phyloP scores from a whole-genome alignment of 37 sponge, comb jelly and placozoan genomes.

The Spongia lamella region DNA sequence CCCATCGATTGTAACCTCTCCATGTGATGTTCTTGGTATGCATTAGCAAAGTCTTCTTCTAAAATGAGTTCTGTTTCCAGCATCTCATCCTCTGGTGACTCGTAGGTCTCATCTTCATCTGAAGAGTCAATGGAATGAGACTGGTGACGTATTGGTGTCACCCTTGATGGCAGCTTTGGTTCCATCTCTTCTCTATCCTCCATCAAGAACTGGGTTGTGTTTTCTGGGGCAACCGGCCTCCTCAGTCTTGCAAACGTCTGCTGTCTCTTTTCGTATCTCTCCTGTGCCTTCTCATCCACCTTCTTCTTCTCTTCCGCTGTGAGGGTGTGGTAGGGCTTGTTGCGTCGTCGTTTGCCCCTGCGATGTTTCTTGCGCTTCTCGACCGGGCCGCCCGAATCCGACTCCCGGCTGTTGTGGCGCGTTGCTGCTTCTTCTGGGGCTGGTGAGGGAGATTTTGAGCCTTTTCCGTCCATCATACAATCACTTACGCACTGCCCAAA shows the following conservation, averaged over 20 bases:
- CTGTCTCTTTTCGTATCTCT: constrained; percentile 35
- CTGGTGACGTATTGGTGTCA: neutral
- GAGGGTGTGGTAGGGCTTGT: constrained; percentile 57
- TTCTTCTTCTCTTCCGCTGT: constrained; percentile 36
- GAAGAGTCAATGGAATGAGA: neutral
- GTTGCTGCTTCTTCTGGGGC: too few species aligned
- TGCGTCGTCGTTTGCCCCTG: constrained; percentile 44
- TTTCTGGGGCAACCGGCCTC: constrained; percentile 54
- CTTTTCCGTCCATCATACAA: too few species aligned
- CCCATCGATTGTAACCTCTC: constrained; percentile 42
- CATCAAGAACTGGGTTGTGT: constrained; percentile 70
- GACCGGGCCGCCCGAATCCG: too few species aligned
- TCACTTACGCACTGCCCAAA: too few species aligned
- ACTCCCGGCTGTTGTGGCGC: too few species aligned
- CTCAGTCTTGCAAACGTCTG: constrained; percentile 12
- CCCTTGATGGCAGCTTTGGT: neutral
- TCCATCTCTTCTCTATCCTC: constrained; percentile 41
- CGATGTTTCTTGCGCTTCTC: constrained; percentile 10
- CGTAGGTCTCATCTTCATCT: constrained; percentile 43
- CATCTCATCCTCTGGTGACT: constrained; percentile 42
- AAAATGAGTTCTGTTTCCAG: constrained; percentile 30
- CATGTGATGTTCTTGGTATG: constrained; percentile 18
- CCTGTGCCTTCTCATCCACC: constrained; percentile 29
- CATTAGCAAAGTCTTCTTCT: constrained; percentile 52
- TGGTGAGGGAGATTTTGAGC: too few species aligned